phyloP scores from a whole-genome alignment of 2,888 invertebrate genomes.

The Miltochrista miniata region DNA sequence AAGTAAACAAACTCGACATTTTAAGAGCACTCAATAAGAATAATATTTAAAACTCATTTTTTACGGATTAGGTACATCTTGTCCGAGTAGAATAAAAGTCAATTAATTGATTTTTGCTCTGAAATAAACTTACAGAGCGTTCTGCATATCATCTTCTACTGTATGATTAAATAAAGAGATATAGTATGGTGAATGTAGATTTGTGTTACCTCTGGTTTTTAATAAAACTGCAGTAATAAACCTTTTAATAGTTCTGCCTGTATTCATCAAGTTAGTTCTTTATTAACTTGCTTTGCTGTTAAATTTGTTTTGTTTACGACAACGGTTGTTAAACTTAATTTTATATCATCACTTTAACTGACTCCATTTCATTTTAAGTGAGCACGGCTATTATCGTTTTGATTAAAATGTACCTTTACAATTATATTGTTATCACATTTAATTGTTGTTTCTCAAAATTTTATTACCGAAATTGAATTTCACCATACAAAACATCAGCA shows the following conservation, averaged over 20 bases:
- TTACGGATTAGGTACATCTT: too few relatives aligned
- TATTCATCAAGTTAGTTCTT: neutral
- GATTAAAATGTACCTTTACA: neutral
- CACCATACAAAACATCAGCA: conserved; percentile 27
- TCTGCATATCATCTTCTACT: neutral
- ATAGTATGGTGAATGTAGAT: neutral
- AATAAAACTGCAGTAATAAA: conserved; percentile 1
- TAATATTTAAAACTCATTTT: too few relatives aligned
- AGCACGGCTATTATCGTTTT: neutral
- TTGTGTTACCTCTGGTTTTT: neutral
- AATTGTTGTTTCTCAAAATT: too few relatives aligned
- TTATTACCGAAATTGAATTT: neutral
- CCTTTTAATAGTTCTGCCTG: neutral
- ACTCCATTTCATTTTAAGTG: neutral
- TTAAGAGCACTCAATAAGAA: too few relatives aligned
- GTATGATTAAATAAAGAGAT: conserved; percentile 1
- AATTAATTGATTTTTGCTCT: conserved; percentile 1
- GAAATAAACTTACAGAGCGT: neutral
- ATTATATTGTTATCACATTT: too few relatives aligned
- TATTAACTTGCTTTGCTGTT: conserved; percentile 5
- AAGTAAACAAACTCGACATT: too few relatives aligned
- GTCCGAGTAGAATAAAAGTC: too few relatives aligned
- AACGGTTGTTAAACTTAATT: conserved; percentile 1
- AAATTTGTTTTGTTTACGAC: conserved; percentile 11
- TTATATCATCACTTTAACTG: neutral